Conservation (phyloP, 2,113 vertebrate species). For the Prunella himalayana region DNA sequence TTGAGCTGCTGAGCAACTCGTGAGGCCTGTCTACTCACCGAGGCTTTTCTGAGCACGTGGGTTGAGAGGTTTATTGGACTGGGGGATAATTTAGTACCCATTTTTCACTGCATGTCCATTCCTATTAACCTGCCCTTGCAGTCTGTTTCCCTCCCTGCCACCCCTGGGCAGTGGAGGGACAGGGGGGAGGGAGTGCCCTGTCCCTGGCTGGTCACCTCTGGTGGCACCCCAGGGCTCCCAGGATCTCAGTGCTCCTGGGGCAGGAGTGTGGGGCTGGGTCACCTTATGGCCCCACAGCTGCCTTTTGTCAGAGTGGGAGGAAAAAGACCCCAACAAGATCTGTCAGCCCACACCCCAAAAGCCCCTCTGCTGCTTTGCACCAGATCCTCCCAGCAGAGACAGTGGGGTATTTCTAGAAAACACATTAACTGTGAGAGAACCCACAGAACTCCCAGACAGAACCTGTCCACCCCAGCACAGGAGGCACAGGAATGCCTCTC, state of each 20-base stretch:
- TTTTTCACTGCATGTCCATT: constrained; percentile 11
- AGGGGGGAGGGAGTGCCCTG: not conserved
- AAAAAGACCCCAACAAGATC: not conserved
- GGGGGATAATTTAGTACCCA: constrained; percentile 8
- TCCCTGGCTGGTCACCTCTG: rapidly evolving
- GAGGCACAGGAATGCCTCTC: not conserved
- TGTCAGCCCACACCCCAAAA: not conserved
- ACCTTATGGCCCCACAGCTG: not conserved
- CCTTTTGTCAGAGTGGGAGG: not conserved
- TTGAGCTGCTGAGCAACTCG: constrained; percentile 4
- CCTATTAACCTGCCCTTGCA: not conserved
- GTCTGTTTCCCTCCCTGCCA: not conserved
- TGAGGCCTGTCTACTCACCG: not conserved
- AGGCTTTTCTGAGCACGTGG: not conserved
- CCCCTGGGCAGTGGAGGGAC: not conserved
- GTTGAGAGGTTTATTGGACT: constrained; percentile 31
- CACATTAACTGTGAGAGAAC: not conserved
- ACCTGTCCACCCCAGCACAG: not conserved
- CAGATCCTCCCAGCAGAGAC: not conserved
- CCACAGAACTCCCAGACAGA: not conserved
- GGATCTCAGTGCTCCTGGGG: not conserved
- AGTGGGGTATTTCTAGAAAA: not conserved
- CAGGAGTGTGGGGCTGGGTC: not conserved
- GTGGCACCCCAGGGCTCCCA: not conserved
- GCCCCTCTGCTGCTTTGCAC: not conserved